These are phyloP conservation scores for Coboldia fuscipes DNA, from an alignment of 1,140 invertebrate genomes.

Conservation along the genomic window DNA sequence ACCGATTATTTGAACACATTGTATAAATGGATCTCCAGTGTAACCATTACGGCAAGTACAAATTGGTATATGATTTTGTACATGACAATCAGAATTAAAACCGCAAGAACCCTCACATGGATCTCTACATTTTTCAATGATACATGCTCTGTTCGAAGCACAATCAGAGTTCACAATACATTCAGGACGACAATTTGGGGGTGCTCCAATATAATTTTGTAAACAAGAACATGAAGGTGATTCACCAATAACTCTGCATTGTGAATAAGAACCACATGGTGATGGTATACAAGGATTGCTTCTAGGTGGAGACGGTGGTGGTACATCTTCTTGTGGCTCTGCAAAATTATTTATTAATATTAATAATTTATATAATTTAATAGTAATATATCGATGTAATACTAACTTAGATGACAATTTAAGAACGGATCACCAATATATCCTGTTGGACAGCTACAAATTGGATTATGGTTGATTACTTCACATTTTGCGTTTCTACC, in stretches of 20 bases:
- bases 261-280: constrained; percentile 34
- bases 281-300: constrained; percentile 34
- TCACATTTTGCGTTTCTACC: constrained; percentile 50
- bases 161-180: constrained; percentile 31
- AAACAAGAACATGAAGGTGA: constrained; percentile 31
- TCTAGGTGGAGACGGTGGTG: no score
- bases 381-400: no score
- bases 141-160: constrained; percentile 38
- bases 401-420: constrained; percentile 34
- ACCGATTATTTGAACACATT: constrained; percentile 21
- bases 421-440: constrained; percentile 56
- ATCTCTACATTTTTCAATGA: constrained; percentile 56
- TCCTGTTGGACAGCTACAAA: constrained; percentile 45
- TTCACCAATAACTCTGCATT: constrained; percentile 29
- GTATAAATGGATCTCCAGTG: constrained; percentile 53
- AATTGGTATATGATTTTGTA: constrained; percentile 63
- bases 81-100: constrained; percentile 52
- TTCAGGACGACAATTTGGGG: constrained; percentile 27
- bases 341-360: no score
- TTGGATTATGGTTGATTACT: constrained; percentile 51
- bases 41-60: constrained; percentile 49
- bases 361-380: no score
- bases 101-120: constrained; percentile 73
- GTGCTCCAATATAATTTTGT: constrained; percentile 28
- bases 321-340: no score